A percentile compares a stretch with the other conserved stretches of the same genome.
Evolutionary conservation across 2,888 invertebrate genomes (phyloP).

Genomic region (Abrostola triplasia): DNA sequence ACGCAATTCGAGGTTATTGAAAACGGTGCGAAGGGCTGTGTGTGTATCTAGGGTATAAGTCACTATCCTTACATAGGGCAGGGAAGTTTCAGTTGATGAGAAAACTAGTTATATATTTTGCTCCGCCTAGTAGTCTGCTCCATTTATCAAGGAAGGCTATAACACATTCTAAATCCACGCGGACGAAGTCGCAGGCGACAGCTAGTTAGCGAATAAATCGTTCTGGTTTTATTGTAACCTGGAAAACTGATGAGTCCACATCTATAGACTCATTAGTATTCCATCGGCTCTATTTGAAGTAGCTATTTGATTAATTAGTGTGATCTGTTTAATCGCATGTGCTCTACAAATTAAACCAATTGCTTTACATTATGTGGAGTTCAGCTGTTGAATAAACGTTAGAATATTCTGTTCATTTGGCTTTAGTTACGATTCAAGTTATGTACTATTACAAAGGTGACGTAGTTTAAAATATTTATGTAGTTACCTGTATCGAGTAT

Average conservation of each 20-base stretch:
- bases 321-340: slow-evolving; percentile 30
- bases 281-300: slow-evolving; percentile 29
- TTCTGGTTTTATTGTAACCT: neutral
- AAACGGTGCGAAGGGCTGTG: slow-evolving; percentile 25
- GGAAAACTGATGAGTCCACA: slow-evolving; percentile 10
- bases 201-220: neutral
- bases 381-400: slow-evolving; percentile 18
- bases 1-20: slow-evolving; percentile 41
- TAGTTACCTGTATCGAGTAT: neutral
- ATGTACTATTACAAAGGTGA: neutral
- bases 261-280: slow-evolving; percentile 28
- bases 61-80: neutral
- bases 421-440: neutral
- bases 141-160: no score
- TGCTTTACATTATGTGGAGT: slow-evolving; percentile 20
- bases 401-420: slow-evolving; percentile 7
- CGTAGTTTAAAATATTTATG: neutral
- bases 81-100: neutral
- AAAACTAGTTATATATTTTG: neutral
- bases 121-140: neutral
- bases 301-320: slow-evolving; percentile 42
- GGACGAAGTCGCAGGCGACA: no score
- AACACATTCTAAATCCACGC: no score
- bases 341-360: slow-evolving; percentile 35
- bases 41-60: neutral